Evolutionary conservation across 2,888 invertebrate genomes (phyloP).

Genomic region (Ophion obscuratus): DNA sequence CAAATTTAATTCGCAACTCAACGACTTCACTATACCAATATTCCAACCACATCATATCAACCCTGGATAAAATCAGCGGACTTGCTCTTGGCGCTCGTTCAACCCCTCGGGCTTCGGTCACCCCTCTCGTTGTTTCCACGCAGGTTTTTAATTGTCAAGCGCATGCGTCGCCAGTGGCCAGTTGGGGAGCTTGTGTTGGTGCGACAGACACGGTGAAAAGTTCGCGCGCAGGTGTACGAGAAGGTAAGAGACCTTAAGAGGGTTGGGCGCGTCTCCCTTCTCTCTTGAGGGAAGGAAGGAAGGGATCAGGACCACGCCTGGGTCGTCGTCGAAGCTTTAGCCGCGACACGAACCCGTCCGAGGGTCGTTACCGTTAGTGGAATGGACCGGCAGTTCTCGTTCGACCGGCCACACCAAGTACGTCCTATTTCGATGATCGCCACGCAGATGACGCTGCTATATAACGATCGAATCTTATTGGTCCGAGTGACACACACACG

Average conservation of each 20-base stretch:
- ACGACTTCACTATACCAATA: not conserved
- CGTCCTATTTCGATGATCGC: slow-evolving; percentile 83
- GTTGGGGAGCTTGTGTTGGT: slow-evolving; percentile 52
- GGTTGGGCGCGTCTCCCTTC: not conserved
- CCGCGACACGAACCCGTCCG: slow-evolving; percentile 82
- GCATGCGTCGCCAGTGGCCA: slow-evolving; percentile 51
- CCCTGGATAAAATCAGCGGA: slow-evolving; percentile 16
- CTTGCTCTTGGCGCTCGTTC: slow-evolving; percentile 45
- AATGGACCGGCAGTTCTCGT: slow-evolving; percentile 78
- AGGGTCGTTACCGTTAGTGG: slow-evolving; percentile 84
- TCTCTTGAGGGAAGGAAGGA: slow-evolving; percentile 25
- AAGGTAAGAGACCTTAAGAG: slow-evolving; percentile 23
- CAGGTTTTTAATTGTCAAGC: slow-evolving; percentile 38
- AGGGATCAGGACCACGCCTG: slow-evolving; percentile 74
- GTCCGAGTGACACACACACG: slow-evolving; percentile 61
- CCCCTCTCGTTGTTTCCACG: slow-evolving; percentile 3
- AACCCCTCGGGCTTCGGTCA: slow-evolving; percentile 34
- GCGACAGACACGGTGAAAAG: slow-evolving; percentile 48
- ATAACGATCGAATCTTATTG: slow-evolving; percentile 80
- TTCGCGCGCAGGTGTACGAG: not conserved
- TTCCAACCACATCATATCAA: slow-evolving; percentile 22
- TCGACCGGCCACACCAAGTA: slow-evolving; percentile 76
- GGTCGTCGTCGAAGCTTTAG: slow-evolving; percentile 78
- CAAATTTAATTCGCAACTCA: slow-evolving; percentile 11
- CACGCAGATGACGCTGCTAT: slow-evolving; percentile 84